Conservation (phyloP, 2,797 vertebrate genomes). For the Myiotriccus ornatus region DNA sequence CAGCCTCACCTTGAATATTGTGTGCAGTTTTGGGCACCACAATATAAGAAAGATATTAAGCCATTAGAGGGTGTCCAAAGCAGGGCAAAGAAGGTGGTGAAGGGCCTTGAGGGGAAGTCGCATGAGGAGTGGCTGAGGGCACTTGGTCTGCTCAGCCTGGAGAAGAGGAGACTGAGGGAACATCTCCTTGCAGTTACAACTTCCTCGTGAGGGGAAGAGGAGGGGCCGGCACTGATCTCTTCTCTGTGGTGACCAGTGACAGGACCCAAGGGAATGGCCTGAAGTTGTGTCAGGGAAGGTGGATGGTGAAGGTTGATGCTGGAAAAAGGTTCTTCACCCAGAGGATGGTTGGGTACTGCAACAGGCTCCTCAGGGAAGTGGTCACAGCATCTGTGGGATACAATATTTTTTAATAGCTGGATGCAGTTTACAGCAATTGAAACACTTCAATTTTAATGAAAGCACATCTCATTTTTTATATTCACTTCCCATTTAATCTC, state of each 20-base stretch:
- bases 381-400: neutral
- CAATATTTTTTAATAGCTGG: neutral
- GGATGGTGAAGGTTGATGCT: neutral
- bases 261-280: neutral
- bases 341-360: neutral
- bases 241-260: neutral
- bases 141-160: neutral
- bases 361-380: neutral
- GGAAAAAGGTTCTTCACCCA: neutral
- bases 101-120: neutral
- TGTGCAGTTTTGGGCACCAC: neutral
- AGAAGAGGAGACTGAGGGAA: neutral
- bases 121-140: neutral
- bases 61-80: neutral
- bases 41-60: neutral
- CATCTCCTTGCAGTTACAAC: neutral
- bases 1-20: neutral
- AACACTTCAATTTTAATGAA: neutral
- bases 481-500: neutral
- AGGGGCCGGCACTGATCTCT: neutral
- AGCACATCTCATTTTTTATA: neutral
- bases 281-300: neutral
- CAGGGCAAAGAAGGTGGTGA: neutral
- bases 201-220: neutral
- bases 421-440: neutral